Evolutionary conservation across 1,140 invertebrate genomes (phyloP).

Genomic region (Pseudomyrmex gracilis): DNA sequence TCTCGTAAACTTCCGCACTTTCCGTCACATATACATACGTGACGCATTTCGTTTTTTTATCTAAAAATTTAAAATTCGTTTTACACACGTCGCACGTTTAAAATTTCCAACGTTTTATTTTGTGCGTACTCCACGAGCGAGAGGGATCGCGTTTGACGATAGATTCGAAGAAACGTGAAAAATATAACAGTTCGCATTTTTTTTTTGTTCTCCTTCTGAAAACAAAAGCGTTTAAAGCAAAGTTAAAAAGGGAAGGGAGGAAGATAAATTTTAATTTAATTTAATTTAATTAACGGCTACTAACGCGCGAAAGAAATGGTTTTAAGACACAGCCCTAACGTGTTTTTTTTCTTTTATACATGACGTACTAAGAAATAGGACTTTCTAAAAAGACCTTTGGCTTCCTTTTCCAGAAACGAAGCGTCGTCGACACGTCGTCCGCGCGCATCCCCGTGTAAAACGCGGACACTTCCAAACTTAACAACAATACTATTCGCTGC

Average conservation of each 20-base stretch:
- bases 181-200: background rate
- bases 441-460: slow-evolving; percentile 35
- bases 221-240: slow-evolving; percentile 26
- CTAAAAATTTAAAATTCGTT: too few relatives aligned
- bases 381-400: slow-evolving; percentile 68
- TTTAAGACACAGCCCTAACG: slow-evolving; percentile 71
- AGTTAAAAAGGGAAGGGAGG: background rate
- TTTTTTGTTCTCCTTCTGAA: background rate
- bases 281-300: slow-evolving; percentile 31
- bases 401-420: slow-evolving; percentile 55
- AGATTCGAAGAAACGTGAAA: slow-evolving; percentile 1
- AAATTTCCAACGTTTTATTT: background rate
- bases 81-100: background rate
- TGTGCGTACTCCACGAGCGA: background rate
- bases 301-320: slow-evolving; percentile 48
- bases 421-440: slow-evolving; percentile 14
- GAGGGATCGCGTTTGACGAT: background rate
- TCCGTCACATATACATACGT: too few relatives aligned
- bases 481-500: slow-evolving; percentile 78
- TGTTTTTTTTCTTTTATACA: background rate
- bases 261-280: slow-evolving; percentile 25
- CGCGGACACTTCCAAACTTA: slow-evolving; percentile 71
- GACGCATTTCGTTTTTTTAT: too few relatives aligned
- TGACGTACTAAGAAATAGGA: slow-evolving; percentile 66
- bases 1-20: background rate